phyloP scores from a whole-genome alignment of 2,113 vertebrate species.

The Phylloscopus trochiloides region DNA sequence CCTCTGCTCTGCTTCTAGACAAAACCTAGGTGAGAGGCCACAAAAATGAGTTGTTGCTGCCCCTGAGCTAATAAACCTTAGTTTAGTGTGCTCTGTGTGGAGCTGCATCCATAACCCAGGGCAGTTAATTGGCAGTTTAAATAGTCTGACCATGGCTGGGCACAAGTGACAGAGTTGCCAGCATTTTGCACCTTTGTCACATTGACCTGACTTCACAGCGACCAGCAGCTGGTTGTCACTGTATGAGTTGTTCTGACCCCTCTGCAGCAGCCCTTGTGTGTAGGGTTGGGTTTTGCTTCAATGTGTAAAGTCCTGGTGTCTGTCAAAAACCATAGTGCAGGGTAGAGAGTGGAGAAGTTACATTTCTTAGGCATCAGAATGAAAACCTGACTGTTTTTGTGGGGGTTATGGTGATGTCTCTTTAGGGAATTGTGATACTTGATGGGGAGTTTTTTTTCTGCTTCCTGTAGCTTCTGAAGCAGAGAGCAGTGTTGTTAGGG shows the following conservation, averaged over 20 bases:
- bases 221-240: not conserved
- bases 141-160: not conserved
- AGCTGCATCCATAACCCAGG: not conserved
- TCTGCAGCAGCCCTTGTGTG: not conserved
- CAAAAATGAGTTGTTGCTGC: not conserved
- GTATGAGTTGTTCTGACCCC: not conserved
- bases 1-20: not conserved
- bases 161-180: not conserved
- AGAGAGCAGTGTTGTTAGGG: not conserved
- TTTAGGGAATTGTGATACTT: not conserved
- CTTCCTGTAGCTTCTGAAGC: not conserved
- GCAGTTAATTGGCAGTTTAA: not conserved
- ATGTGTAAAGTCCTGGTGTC: not conserved
- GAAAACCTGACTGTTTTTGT: not conserved
- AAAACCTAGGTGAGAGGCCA: not conserved
- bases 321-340: not conserved
- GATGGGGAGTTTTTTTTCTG: not conserved
- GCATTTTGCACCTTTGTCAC: not conserved
- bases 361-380: not conserved
- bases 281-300: not conserved
- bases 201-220: fast-evolving
- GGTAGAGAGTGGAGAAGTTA: not conserved
- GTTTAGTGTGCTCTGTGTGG: not conserved
- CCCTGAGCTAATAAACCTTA: not conserved
- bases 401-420: not conserved